Evolutionary conservation across 2,888 invertebrate species (phyloP).

Genomic region (Sabellastarte sp.): DNA sequence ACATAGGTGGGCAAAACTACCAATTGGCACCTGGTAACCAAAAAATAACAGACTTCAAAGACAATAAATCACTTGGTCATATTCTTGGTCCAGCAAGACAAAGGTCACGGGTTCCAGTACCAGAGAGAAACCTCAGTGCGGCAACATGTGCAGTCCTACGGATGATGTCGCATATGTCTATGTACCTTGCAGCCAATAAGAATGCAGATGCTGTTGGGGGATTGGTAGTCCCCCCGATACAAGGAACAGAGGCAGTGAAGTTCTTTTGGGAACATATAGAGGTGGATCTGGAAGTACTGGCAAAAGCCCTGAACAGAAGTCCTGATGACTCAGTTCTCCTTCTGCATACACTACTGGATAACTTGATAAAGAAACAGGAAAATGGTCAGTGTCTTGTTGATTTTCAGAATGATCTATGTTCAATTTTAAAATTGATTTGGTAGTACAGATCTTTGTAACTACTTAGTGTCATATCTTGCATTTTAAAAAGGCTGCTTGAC

Average conservation of each 20-base stretch:
- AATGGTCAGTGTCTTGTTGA: too few relatives aligned
- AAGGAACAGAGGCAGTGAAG: not conserved
- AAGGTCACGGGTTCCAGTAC: slow-evolving; percentile 23
- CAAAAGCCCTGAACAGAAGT: slow-evolving; percentile 29
- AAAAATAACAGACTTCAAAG: not conserved
- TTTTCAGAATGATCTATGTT: too few relatives aligned
- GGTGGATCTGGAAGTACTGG: slow-evolving; percentile 32
- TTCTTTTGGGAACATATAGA: slow-evolving; percentile 38
- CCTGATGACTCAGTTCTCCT: slow-evolving; percentile 38
- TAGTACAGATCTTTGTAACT: too few relatives aligned
- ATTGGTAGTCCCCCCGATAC: not conserved
- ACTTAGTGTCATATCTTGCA: too few relatives aligned
- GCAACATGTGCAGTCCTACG: slow-evolving; percentile 34
- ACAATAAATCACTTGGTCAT: slow-evolving; percentile 37
- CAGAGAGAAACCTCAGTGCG: slow-evolving; percentile 37
- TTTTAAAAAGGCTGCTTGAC: too few relatives aligned
- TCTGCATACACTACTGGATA: slow-evolving; percentile 26
- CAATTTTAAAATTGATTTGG: too few relatives aligned
- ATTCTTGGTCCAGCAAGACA: slow-evolving; percentile 37
- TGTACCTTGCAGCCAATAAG: slow-evolving; percentile 20
- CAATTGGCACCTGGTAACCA: not conserved
- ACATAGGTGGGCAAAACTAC: slow-evolving; percentile 15
- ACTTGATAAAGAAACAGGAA: too few relatives aligned
- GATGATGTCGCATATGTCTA: slow-evolving; percentile 39
- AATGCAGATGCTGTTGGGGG: not conserved